A percentile compares a stretch with the other conserved stretches of the same genome.
These are phyloP conservation scores for Colistium nudipinnis DNA, from an alignment of 2,113 vertebrate species.

Conservation along the genomic window DNA sequence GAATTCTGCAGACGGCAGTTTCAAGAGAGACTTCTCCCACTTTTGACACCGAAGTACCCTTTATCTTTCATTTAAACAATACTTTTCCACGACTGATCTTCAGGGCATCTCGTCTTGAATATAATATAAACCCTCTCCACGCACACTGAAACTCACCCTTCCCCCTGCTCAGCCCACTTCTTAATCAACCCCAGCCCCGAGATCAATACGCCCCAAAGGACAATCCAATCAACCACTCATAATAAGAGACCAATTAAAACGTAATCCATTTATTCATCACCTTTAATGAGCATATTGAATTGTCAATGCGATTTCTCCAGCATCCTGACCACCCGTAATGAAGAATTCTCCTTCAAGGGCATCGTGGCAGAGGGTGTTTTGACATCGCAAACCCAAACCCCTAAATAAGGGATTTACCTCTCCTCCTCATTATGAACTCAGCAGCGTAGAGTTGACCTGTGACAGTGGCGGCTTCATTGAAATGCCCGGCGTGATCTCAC, in stretches of 20 bases:
- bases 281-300: conserved; percentile 77
- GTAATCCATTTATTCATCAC: conserved; percentile 78
- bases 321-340: conserved; percentile 64
- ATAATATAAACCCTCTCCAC: conserved; percentile 33
- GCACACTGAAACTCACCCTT: conserved; percentile 48
- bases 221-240: conserved; percentile 74
- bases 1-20: not conserved
- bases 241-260: conserved; percentile 76
- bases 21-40: not conserved
- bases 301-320: conserved; percentile 58
- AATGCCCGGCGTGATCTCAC: conserved; percentile 62
- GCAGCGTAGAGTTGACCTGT: conserved; percentile 53
- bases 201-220: conserved; percentile 78
- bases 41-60: conserved; percentile 11
- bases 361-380: conserved; percentile 29
- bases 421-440: conserved; percentile 69
- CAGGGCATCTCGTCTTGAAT: conserved; percentile 25
- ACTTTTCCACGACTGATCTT: conserved; percentile 19
- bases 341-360: conserved; percentile 65
- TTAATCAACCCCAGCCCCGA: conserved; percentile 68
- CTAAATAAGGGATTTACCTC: conserved; percentile 52
- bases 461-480: conserved; percentile 66
- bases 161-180: conserved; percentile 54
- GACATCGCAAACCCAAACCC: conserved; percentile 44
- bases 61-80: conserved; percentile 17